Base-by-base conservation (phyloP, 2,113 vertebrate genomes). In the Cochlearius cochlearius region DNA sequence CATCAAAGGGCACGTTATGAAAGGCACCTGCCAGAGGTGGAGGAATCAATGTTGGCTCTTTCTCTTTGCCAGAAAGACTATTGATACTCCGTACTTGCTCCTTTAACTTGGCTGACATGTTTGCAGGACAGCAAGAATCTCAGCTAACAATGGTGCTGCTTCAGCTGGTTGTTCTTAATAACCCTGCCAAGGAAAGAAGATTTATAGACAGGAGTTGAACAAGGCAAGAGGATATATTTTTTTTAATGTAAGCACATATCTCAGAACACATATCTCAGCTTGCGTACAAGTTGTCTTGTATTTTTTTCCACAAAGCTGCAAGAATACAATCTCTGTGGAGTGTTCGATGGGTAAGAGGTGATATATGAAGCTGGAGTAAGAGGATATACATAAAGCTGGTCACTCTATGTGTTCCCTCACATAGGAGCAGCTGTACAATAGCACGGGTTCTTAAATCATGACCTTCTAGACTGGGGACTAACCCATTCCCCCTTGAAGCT, bases 81-180 rank as follows among this genome's bases (percentile, higher is more conserved):
- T 93, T 39, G 92, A 97, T 96, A 93, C 81, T 80, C 77, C 88
- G 22, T 55, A 58, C 66, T 78, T 91, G 67, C 67, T 94, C 60
- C 89, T 87, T 59, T 73, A 91, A 66, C 67, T 91, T 90, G 78
- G 89, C 89, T 92, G 86, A 86, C 87, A 87, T 45, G 55, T 95
- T 91, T 12, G 4, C 67, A 95, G 91, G 77, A 90, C 63, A 95
- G 71, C 67, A 94, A 91, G 84, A 93, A 90, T 78, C 91, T 89
- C 84, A 92, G 62, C 91, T 94, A 85, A 91, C 76, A 94, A 17
- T 58, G 79, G 30, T 62, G 81, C 94, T 95, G 81, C 85, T 96
- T 96, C 91, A 95, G 86, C 87, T 85, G 63, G 55, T 91, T 90
- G 91, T 85, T 91, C 90, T 86, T 96, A 96, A 93, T 94, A 94